Conservation (phyloP, 2,113 vertebrate genomes). For the Elephantulus edwardii region DNA sequence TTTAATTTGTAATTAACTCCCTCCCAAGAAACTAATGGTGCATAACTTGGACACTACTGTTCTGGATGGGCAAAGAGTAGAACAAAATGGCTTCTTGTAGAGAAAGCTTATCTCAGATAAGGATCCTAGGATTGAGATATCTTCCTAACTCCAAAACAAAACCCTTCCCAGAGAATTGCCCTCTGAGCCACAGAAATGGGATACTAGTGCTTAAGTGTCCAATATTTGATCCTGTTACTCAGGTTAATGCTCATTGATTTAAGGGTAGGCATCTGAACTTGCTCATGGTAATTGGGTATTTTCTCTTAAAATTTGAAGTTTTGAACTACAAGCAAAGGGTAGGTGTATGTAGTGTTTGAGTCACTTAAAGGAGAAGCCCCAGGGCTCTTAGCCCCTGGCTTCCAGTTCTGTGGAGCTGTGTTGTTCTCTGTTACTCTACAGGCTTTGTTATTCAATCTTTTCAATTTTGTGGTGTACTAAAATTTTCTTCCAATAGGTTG, state of each 20-base stretch:
- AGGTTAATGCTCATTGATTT: neutral
- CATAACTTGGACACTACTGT: constrained; percentile 55
- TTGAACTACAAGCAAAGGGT: constrained; percentile 19
- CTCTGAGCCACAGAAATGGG: neutral
- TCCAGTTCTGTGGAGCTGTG: neutral
- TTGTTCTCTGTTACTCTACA: neutral
- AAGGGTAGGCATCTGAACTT: neutral
- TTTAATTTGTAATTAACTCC: constrained; percentile 78
- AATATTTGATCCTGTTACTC: neutral
- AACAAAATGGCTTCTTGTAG: constrained; percentile 39
- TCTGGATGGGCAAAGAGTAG: constrained; percentile 47
- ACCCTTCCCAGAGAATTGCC: neutral
- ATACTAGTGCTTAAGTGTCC: neutral
- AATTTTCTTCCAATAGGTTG: neutral
- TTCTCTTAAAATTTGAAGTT: constrained; percentile 9
- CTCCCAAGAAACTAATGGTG: constrained; percentile 73
- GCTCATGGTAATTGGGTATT: neutral
- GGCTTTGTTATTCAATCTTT: neutral
- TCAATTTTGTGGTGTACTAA: neutral
- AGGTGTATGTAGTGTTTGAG: neutral
- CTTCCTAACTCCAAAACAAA: neutral
- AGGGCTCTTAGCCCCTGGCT: neutral
- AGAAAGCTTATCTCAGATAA: neutral
- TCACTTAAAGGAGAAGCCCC: neutral
- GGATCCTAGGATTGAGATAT: neutral